A percentile compares a stretch with the other conserved stretches of the same genome.
Conservation (phyloP, 2,888 invertebrate species). For the Chrysolina oricalcia region DNA sequence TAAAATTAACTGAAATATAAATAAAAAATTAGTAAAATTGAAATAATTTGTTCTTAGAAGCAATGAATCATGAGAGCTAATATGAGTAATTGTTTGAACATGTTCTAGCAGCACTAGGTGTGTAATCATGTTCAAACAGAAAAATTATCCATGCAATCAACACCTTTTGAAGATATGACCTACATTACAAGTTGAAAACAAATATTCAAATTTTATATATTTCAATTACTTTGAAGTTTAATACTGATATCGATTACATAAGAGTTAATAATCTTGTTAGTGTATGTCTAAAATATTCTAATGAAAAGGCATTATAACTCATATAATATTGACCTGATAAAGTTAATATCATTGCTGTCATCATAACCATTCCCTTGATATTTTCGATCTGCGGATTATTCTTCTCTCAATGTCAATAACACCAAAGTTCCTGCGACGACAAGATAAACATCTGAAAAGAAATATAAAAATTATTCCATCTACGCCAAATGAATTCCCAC, state of each 20-base stretch:
- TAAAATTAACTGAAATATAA: not conserved
- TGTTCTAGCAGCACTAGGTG: not conserved
- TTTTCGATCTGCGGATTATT: not conserved
- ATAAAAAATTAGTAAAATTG: not conserved
- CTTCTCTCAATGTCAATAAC: constrained; percentile 17
- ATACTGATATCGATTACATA: not conserved
- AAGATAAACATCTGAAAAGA: constrained; percentile 13
- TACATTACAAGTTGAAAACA: not conserved
- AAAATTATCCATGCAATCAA: not conserved
- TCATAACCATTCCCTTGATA: not conserved
- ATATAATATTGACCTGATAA: not conserved
- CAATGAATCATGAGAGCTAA: not conserved
- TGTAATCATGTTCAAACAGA: not conserved
- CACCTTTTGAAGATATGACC: not conserved
- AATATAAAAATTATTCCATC: not conserved
- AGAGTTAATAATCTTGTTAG: constrained; percentile 7
- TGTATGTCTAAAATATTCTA: constrained; percentile 5
- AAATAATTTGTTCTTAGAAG: not conserved
- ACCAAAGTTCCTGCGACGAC: constrained; percentile 4
- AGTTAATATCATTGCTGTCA: not conserved
- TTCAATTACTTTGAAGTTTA: not conserved
- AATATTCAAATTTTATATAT: not conserved
- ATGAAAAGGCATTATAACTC: not conserved
- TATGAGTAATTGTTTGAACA: not conserved
- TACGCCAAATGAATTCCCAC: not conserved